These are phyloP conservation scores for Burhinus bistriatus DNA, from an alignment of 2,113 vertebrate genomes.

Conservation along the genomic window DNA sequence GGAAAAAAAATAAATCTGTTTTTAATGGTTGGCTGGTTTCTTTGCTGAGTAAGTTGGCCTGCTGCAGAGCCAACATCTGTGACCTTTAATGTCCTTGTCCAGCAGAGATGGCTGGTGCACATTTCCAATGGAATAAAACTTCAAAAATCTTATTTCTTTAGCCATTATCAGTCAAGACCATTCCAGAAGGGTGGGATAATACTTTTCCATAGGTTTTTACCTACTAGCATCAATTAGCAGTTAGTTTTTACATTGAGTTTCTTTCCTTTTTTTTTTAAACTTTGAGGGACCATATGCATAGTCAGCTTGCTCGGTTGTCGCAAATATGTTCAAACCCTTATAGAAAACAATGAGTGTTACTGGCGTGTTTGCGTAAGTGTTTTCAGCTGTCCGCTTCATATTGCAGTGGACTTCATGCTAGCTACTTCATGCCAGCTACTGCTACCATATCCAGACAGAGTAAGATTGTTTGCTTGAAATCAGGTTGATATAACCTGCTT, in stretches of 20 bases:
- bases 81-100: constrained; percentile 45
- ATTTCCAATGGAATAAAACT: background rate
- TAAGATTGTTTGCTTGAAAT: background rate
- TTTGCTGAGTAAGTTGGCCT: constrained; percentile 33
- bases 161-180: background rate
- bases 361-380: background rate
- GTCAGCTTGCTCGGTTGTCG: background rate
- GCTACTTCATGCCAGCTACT: background rate
- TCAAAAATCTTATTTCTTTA: background rate
- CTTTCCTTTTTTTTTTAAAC: background rate
- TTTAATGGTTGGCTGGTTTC: constrained; percentile 33
- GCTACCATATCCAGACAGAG: background rate
- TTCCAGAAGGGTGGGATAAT: background rate
- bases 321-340: background rate
- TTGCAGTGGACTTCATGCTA: background rate
- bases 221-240: background rate
- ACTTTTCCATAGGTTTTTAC: background rate
- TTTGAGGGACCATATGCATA: background rate
- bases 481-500: background rate
- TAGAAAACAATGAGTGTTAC: background rate
- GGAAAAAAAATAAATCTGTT: background rate
- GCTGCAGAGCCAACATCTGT: constrained; percentile 53
- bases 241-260: background rate
- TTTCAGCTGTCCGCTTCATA: background rate
- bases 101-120: background rate